Evolutionary conservation across 1,140 invertebrate genomes (phyloP).

Genomic region (Drosophila quadrilineata): DNA sequence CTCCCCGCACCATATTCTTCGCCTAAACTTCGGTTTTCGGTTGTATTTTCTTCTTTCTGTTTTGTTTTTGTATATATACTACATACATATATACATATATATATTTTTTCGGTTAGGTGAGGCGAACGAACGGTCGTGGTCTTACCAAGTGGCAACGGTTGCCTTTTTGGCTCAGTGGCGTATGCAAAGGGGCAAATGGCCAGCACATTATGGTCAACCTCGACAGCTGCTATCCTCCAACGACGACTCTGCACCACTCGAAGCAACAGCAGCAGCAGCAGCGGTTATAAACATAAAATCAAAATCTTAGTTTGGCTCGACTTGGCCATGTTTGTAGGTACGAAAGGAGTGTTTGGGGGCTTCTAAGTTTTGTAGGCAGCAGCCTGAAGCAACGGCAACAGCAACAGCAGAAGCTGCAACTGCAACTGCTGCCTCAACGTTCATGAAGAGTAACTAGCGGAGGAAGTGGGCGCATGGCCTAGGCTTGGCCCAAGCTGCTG

Average conservation of each 20-base stretch:
- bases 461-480: conserved; percentile 73
- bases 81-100: conserved; percentile 15
- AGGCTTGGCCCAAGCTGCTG: conserved; percentile 58
- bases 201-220: conserved; percentile 38
- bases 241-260: conserved; percentile 46
- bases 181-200: conserved; percentile 69
- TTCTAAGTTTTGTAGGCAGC: conserved; percentile 34
- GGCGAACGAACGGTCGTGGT: conserved; percentile 54
- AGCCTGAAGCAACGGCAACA: conserved; percentile 33
- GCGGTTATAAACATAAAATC: conserved; percentile 22
- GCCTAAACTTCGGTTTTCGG: conserved; percentile 47
- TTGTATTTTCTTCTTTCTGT: conserved; percentile 28
- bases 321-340: conserved; percentile 22
- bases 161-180: conserved; percentile 49
- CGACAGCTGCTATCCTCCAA: conserved; percentile 36
- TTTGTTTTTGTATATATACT: conserved; percentile 5
- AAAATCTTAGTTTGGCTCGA: conserved; percentile 30
- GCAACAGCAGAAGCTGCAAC: no score
- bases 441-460: conserved; percentile 49
- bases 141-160: conserved; percentile 18
- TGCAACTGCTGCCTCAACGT: no score
- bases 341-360: conserved; percentile 6
- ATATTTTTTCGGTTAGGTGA: conserved; percentile 33
- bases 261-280: conserved; percentile 8
- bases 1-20: no score